These are phyloP conservation scores for Melanostigma gelatinosum DNA, from an alignment of 2,113 vertebrate genomes.

Conservation along the genomic window DNA sequence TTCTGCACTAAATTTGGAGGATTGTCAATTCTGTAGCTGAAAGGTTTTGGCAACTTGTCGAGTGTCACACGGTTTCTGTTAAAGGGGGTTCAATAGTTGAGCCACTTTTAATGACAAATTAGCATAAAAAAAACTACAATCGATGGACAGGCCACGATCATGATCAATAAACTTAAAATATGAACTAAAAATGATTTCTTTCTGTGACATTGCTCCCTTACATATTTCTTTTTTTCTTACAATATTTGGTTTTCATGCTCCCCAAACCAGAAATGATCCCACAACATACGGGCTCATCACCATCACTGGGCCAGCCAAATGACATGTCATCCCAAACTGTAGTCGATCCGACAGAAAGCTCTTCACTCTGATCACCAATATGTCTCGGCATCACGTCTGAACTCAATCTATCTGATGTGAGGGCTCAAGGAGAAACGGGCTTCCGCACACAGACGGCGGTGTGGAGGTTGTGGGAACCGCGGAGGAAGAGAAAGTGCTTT, in stretches of 20 bases:
- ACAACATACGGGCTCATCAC: slow-evolving; percentile 11
- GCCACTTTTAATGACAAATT: slow-evolving; percentile 15
- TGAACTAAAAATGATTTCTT: slow-evolving; percentile 41
- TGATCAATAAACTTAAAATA: slow-evolving; percentile 29
- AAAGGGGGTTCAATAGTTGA: not conserved
- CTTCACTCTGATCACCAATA: slow-evolving; percentile 17
- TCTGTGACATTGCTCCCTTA: slow-evolving; percentile 27
- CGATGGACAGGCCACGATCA: slow-evolving; percentile 7
- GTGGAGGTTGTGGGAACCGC: slow-evolving; percentile 9
- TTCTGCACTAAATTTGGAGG: slow-evolving; percentile 17
- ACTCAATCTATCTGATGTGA: not conserved
- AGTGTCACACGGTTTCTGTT: not conserved
- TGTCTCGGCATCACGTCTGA: not conserved
- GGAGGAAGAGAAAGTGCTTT: slow-evolving; percentile 40
- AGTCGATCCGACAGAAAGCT: slow-evolving; percentile 31
- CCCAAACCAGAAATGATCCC: slow-evolving; percentile 43
- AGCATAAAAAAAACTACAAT: slow-evolving; percentile 16
- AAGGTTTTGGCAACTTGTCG: slow-evolving; percentile 8
- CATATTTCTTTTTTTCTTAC: slow-evolving; percentile 12
- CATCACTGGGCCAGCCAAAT: slow-evolving; percentile 85
- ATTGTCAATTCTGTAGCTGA: slow-evolving; percentile 69
- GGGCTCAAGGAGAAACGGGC: not conserved
- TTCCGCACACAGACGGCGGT: not conserved
- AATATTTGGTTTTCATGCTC: slow-evolving; percentile 67
- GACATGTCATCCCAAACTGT: slow-evolving; percentile 67